Evolutionary conservation across 1,140 invertebrate genomes (phyloP).

Genomic region (Phortica variegata): DNA sequence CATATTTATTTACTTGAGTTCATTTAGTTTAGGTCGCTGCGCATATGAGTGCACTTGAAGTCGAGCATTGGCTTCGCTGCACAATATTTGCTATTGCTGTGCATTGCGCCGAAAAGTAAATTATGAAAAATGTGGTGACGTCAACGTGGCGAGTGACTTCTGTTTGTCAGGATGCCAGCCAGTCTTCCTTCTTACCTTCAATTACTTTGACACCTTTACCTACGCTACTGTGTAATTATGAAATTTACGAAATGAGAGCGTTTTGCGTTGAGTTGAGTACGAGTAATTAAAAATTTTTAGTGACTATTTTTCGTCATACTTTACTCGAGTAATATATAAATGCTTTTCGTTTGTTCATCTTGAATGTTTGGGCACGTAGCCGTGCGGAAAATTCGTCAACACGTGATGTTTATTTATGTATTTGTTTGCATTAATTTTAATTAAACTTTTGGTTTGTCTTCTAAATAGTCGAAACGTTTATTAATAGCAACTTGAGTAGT

Average conservation of each 20-base stretch:
- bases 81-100: no score
- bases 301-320: conserved; percentile 18
- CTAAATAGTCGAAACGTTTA: conserved; percentile 8
- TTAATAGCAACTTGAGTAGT: no score
- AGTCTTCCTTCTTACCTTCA: conserved; percentile 10
- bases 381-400: background rate
- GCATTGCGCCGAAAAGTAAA: no score
- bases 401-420: conserved; percentile 3
- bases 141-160: conserved; percentile 5
- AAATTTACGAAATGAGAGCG: conserved; percentile 31
- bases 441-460: conserved; percentile 24
- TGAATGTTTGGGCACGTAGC: conserved; percentile 4
- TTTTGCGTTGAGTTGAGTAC: conserved; percentile 24
- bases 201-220: conserved; percentile 19
- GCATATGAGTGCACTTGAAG: conserved; percentile 26
- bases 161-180: background rate
- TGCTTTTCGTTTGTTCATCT: conserved; percentile 22
- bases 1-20: conserved; percentile 20
- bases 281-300: conserved; percentile 31
- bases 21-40: conserved; percentile 29
- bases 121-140: conserved; percentile 2
- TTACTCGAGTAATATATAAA: conserved; percentile 21
- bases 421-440: conserved; percentile 30
- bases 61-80: no score
- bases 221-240: conserved; percentile 28